phyloP scores from a whole-genome alignment of 1,140 invertebrate species.

The Drosophila busckii region DNA sequence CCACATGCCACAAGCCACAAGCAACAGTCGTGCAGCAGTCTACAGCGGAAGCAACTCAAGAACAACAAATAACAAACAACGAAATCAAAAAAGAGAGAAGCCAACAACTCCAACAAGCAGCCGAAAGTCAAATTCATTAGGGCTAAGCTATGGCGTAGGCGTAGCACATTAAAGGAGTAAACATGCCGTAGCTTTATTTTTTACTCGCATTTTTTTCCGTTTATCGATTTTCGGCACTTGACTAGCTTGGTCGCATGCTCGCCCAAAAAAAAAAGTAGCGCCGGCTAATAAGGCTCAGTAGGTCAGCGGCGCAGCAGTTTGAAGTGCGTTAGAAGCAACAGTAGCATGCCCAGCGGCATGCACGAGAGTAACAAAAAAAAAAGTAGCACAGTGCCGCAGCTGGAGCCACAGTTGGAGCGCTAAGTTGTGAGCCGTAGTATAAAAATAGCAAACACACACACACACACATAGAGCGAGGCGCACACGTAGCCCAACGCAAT shows the following conservation, averaged over 20 bases:
- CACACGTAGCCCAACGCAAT: constrained; percentile 32
- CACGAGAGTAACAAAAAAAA: constrained; percentile 16
- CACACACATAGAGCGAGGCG: no score
- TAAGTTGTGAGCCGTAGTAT: constrained; percentile 54
- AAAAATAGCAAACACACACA: constrained; percentile 49
- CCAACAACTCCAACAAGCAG: constrained; percentile 9
- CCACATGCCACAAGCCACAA: constrained; percentile 45
- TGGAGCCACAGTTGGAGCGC: constrained; percentile 25
- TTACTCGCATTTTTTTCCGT: constrained; percentile 15
- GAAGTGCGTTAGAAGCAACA: constrained; percentile 72
- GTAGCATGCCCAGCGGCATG: constrained; percentile 59
- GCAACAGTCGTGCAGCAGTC: constrained; percentile 33
- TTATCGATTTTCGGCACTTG: constrained; percentile 68
- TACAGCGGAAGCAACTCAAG: constrained; percentile 29
- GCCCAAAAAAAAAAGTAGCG: constrained; percentile 28
- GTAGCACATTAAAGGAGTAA: constrained; percentile 27
- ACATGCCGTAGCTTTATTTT: constrained; percentile 2
- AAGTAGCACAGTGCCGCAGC: constrained; percentile 28
- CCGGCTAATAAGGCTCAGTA: constrained; percentile 73
- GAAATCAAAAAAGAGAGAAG: constrained; percentile 5
- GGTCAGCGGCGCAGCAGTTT: constrained; percentile 61
- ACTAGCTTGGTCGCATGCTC: constrained; percentile 12
- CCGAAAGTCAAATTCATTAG: constrained; percentile 44
- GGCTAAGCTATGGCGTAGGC: constrained; percentile 10
- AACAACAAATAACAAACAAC: constrained; percentile 20